Evolutionary conservation across 2,113 vertebrate genomes (phyloP).

Genomic region (Pterocles orientalis): DNA sequence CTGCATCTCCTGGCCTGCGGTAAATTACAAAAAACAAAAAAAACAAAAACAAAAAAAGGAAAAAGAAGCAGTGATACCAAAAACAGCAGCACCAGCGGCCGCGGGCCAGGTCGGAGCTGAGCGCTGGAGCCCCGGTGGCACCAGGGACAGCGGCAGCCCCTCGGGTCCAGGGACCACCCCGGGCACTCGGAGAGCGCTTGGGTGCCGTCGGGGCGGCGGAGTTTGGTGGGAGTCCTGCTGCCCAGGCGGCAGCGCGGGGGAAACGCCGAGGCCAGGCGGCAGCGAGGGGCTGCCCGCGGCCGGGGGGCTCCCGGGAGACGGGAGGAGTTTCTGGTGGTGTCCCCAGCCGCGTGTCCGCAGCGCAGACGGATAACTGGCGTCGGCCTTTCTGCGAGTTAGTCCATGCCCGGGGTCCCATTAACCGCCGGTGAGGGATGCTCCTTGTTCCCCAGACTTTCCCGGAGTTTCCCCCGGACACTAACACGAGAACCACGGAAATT

Average conservation of each 20-base stretch:
- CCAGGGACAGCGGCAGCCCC: not conserved
- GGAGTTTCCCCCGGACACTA: not conserved
- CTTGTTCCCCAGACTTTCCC: not conserved
- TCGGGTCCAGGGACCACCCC: not conserved
- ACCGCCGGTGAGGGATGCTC: not conserved
- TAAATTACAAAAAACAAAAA: too few relatives aligned
- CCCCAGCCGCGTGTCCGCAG: fast-evolving
- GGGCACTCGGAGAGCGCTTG: fast-evolving
- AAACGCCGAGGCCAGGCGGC: too few relatives aligned
- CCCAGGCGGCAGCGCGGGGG: not conserved
- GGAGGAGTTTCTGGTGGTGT: fast-evolving
- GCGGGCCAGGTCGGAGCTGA: not conserved
- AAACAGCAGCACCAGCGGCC: not conserved
- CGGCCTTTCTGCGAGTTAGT: not conserved
- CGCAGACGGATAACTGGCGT: fast-evolving
- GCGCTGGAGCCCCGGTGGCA: too few relatives aligned
- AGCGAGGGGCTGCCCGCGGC: too few relatives aligned
- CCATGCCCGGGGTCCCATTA: not conserved
- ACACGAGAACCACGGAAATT: fast-evolving
- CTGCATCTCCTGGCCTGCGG: not conserved
- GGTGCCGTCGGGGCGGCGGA: fast-evolving
- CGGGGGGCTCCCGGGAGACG: fast-evolving
- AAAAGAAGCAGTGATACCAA: not conserved
- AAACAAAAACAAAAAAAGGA: not conserved
- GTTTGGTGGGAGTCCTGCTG: not conserved